Base-by-base conservation (phyloP, 2,113 vertebrate genomes). In the Hippocampus guttulatus region DNA sequence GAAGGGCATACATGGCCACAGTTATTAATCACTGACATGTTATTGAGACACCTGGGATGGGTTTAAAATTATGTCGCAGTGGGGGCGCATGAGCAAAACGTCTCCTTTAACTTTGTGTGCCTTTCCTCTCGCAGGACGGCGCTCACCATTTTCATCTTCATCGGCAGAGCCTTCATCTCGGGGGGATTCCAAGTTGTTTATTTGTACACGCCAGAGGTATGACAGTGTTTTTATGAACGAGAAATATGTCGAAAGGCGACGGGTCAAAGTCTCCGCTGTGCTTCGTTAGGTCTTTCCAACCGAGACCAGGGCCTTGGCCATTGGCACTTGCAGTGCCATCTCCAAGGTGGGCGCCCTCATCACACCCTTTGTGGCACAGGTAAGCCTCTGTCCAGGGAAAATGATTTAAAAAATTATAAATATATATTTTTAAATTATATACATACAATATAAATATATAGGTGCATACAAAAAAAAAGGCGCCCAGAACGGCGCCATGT, bases 201-300 rank as follows among this genome's bases (percentile, higher is more conserved):
- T 84, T 92, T 98, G 90, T 98, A 98, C 91, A 97, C 95, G 30
- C 94, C 95, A 45, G 96, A 98, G 93, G 96, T 96, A 58, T 10
- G 5, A 8, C 33, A 38, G 33, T 38, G 33, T 38, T 38, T 38
- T 38, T 38, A 38, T 38, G 5, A 38, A 38, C 33, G 6, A 38
- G 5, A 38, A 38, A 3, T 14, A 2, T 15, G 43, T 45, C 7
- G 5, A 16, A 49, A 20, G 49, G 16, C 47, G 15, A 8, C 5
- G 49, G 18, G 18, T 52, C 49, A 33, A 64, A 67, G 60, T 57
- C 1, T 5, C 38, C 14, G 33, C 3, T 45, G 5, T 5, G 45
- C 20, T 58, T 40, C n/a, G n/a, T 58, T 20, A 91, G 90, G 88
- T 87, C 27, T 91, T 93, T 73, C 95, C 96, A 0, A 96, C 95